Percentiles rank a stretch among this genome's conserved stretches.
phyloP scores from a whole-genome alignment of 2,888 invertebrate species.

The Bellardia bayeri region DNA sequence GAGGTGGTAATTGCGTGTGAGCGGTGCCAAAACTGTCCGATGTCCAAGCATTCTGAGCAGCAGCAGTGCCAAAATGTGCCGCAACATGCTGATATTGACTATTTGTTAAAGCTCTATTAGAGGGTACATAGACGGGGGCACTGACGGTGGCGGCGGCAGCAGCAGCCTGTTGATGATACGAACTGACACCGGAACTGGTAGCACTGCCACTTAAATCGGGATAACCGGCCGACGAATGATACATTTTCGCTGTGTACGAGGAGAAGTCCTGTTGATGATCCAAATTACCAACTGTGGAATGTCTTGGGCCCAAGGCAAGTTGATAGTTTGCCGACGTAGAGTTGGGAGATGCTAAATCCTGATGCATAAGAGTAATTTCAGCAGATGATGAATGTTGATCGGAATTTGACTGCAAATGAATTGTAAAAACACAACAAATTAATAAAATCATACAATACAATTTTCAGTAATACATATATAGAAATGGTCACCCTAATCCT shows the following conservation, averaged over 20 bases:
- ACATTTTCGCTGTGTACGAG: conserved; percentile 80
- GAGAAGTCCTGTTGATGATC: conserved; percentile 68
- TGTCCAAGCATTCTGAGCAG: conserved; percentile 84
- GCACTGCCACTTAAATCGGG: conserved; percentile 81
- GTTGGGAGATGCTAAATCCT: conserved; percentile 76
- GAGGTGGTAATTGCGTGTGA: conserved; percentile 85
- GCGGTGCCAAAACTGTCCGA: conserved; percentile 84
- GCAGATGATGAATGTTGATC: conserved; percentile 79
- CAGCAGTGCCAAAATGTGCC: conserved; percentile 84
- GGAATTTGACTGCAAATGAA: conserved; percentile 78
- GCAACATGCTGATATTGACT: conserved; percentile 85
- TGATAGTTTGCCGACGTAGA: conserved; percentile 75
- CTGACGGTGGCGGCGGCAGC: conserved; percentile 81
- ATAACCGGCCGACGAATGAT: conserved; percentile 82
- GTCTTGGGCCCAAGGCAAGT: conserved; percentile 65
- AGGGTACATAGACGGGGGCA: conserved; percentile 89
- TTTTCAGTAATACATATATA: background rate
- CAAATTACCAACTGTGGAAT: conserved; percentile 56
- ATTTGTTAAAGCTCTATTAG: conserved; percentile 86
- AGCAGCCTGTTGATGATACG: conserved; percentile 81
- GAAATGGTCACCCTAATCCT: conserved; percentile 1
- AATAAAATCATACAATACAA: background rate
- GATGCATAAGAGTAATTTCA: conserved; percentile 75
- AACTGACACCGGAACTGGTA: conserved; percentile 76
- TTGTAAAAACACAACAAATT: background rate